Evolutionary conservation across 1,140 invertebrate genomes (phyloP), one percentile per base, ranked within the genome.

Genomic region (Littorina saxatilis): DNA sequence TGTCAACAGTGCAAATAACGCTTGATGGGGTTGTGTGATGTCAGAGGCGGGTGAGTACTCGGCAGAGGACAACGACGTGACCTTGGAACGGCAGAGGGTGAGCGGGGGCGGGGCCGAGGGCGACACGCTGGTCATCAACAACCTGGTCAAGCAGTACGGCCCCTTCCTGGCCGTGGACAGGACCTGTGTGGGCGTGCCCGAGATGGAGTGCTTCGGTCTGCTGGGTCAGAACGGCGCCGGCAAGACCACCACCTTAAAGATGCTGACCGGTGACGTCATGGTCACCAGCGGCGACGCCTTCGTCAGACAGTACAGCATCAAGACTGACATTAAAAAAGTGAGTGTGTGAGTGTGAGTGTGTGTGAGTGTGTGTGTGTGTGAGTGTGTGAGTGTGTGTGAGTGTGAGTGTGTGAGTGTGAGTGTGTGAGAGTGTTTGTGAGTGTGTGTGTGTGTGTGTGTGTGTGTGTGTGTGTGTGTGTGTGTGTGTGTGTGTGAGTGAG

Each of bases 221-320:
- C 93, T 99, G 37, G 98, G 98, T 20, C 93, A 96, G 0, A 96
- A 96, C 89, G 97, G 97, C 0, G 97, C 97, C 5, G 97, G 97
- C 13, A 98, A 98, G 93, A 97, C 96, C 7, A 96, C 96, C 5
- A 97, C 96, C 2, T 98, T 98, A 85, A 95, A 95, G 87, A 94
- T 95, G 94, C 82, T 95, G 83, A 98, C 97, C 0, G 97, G 97
- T 50, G 92, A 93, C 87, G 85, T 91, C 37, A 83, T 87, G 40
- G 83, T 91, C 1, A 89, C 86, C 2, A 77, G 80, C 32, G 93
- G 93, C 27, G 89, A 91, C 80, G 91, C 92, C 0, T 90, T 86
- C 76, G 79, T 92, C 20, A 83, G 88, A 74, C 74, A 83, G 37
- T 77, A 83, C 37, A 89, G 88, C 73, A 85, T 92, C 27, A 90